Base-by-base conservation (phyloP, 1,140 invertebrate species). In the Drosophila repleta region DNA sequence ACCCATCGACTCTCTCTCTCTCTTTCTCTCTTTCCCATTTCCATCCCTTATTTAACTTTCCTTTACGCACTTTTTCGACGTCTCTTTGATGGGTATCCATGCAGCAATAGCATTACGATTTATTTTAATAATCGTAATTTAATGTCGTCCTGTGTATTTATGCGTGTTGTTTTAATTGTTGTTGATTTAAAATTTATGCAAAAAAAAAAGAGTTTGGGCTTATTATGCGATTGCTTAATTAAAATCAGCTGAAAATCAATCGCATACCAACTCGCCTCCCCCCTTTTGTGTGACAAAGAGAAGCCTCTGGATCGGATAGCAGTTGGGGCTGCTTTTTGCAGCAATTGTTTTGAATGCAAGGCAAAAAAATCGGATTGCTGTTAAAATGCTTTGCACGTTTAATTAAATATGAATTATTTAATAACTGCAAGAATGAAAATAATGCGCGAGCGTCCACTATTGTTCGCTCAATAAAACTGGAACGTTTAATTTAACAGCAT, bases 221-320 rank as follows among this genome's bases (percentile, higher is more conserved):
- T 76, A 79, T 68, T 63, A 70, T 76, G 76, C 63, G 67, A 80
- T 68, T 80, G 74, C 71, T 84, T 84, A 81, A 84, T 84, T 84
- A 85, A 84, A 85, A 81, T 81, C 49, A 75, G 67, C 71, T 74
- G 49, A 74, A 85, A 69, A 52, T 66, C 53, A 71, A 66, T 66
- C 51, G 46, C 20, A 63, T 55, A 20, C 13, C 26, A 15, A 17
- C 17, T 15, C n/a, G 7, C 39, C 39, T 5, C 15, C 15, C n/a
- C 3, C 4, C 6, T 7, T 8, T 43, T 15, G n/a, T 11, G 32
- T 15, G 41, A 20, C 21, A 58, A 37, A 24, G n/a, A 29, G n/a
- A 45, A 18, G 18, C 4, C 21, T 24, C 4, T 24, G 21, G 21
- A n/a, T n/a, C n/a, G n/a, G n/a, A n/a, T n/a, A n/a, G 7, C 2